Evolutionary conservation across 1,140 invertebrate genomes (phyloP).

Genomic region (fruit fly (Drosophila melanogaster)): DNA sequence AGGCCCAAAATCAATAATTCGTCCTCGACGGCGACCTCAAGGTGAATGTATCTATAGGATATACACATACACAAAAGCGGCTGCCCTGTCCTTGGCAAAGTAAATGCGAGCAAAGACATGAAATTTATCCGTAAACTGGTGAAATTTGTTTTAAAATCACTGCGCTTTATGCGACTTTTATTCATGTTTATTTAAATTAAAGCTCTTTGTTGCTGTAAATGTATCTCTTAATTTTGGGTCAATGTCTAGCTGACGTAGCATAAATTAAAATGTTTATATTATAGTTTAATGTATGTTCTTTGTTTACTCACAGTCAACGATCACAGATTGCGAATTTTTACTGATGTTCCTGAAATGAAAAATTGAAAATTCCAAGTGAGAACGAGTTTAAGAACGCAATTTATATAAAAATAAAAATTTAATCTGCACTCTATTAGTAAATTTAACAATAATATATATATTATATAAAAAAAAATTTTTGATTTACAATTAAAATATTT

Average conservation of each 20-base stretch:
- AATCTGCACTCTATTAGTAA: too few relatives aligned
- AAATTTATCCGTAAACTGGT: conserved; percentile 6
- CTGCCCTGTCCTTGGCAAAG: conserved; percentile 14
- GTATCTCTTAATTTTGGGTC: conserved; percentile 4
- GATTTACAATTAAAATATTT: too few relatives aligned
- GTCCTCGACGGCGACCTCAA: conserved; percentile 44
- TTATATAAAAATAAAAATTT: neutral
- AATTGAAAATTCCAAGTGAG: neutral
- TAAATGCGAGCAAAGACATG: neutral
- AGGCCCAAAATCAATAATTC: conserved; percentile 62
- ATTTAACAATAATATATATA: too few relatives aligned
- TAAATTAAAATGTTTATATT: neutral
- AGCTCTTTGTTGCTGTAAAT: neutral
- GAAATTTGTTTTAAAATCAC: conserved; percentile 9
- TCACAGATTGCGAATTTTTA: conserved; percentile 7
- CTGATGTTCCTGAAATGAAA: conserved; percentile 4
- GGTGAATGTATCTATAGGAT: conserved; percentile 51
- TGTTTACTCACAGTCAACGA: conserved; percentile 37
- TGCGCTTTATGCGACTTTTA: neutral
- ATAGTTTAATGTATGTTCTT: neutral
- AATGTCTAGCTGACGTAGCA: conserved; percentile 2
- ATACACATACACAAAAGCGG: conserved; percentile 12
- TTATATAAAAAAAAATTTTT: too few relatives aligned
- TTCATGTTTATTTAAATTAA: neutral
- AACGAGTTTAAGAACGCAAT: neutral